These are phyloP conservation scores for Damaliscus lunatus DNA, from an alignment of 2,113 vertebrate genomes.

Conservation along the genomic window DNA sequence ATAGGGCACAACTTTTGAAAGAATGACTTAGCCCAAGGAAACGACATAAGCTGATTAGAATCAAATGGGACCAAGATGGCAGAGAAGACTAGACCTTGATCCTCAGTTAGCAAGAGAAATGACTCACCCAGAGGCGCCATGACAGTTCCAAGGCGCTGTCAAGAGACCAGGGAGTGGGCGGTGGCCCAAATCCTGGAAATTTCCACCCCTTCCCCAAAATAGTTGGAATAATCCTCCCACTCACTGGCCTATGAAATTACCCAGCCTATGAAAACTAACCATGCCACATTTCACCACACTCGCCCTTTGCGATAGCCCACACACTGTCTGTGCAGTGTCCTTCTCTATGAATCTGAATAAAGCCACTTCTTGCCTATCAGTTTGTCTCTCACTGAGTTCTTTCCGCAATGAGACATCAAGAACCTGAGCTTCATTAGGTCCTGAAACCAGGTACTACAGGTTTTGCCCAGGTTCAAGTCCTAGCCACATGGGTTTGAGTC, in stretches of 20 bases:
- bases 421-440: background rate
- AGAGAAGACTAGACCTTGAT: background rate
- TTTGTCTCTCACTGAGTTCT: background rate
- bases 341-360: background rate
- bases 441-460: background rate
- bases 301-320: rapidly evolving
- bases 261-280: background rate
- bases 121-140: background rate
- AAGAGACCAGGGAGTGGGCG: background rate
- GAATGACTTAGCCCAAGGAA: background rate
- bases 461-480: background rate
- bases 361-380: background rate
- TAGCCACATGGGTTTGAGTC: background rate
- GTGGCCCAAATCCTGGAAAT: background rate
- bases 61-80: background rate
- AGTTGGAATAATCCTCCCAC: background rate
- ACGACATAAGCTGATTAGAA: background rate
- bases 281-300: background rate
- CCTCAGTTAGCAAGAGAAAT: background rate
- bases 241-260: background rate
- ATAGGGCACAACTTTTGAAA: background rate
- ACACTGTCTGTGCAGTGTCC: background rate
- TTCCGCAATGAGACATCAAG: background rate
- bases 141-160: background rate
- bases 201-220: background rate